Percentiles rank a stretch among this genome's conserved stretches.
These are phyloP conservation scores for Rhabdornis inornatus DNA, from an alignment of 2,113 vertebrate genomes.

Conservation along the genomic window DNA sequence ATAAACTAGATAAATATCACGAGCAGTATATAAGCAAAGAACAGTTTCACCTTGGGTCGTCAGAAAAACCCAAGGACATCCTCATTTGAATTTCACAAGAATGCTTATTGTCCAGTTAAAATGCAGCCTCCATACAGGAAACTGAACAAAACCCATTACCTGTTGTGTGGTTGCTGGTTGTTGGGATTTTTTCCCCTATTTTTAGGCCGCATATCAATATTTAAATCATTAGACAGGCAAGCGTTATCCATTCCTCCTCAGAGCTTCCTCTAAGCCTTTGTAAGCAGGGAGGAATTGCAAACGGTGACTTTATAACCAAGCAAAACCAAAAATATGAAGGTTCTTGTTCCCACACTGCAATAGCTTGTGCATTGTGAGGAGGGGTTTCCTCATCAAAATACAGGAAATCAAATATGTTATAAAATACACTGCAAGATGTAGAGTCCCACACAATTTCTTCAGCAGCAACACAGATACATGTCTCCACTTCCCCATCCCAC, in stretches of 20 bases:
- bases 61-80: not conserved
- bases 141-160: not conserved
- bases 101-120: not conserved
- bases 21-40: not conserved
- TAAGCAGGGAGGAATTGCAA: not conserved
- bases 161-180: not conserved
- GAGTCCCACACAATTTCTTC: not conserved
- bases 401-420: not conserved
- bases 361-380: not conserved
- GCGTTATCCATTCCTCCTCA: not conserved
- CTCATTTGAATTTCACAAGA: not conserved
- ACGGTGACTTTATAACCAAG: not conserved
- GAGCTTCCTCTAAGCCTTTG: not conserved
- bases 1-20: not conserved
- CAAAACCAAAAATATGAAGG: not conserved
- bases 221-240: not conserved
- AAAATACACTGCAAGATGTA: not conserved
- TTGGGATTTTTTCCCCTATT: not conserved
- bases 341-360: not conserved
- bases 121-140: not conserved
- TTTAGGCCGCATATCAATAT: not conserved
- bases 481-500: not conserved
- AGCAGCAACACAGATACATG: not conserved
- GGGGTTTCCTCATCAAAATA: not conserved
- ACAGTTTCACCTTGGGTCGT: not conserved